Conservation (phyloP, 2,797 vertebrate species). For the Aulostomus chinensis region DNA sequence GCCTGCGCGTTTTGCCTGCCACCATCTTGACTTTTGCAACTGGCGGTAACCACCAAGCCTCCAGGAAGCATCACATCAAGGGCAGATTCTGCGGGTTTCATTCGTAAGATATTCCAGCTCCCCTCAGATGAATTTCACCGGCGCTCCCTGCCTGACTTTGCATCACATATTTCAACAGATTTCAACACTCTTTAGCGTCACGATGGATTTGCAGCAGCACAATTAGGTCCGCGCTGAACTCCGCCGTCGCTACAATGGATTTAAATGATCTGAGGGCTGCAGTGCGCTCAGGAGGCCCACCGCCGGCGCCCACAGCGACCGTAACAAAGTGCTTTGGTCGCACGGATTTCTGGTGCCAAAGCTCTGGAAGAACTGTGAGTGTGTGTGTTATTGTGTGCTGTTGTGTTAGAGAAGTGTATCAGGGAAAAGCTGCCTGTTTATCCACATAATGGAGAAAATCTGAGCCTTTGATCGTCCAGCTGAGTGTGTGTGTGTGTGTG, state of each 20-base stretch:
- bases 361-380: slow-evolving; percentile 62
- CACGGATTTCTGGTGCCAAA: slow-evolving; percentile 32
- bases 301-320: slow-evolving; percentile 14
- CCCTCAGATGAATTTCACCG: slow-evolving; percentile 18
- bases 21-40: too few species aligned
- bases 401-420: slow-evolving; percentile 53
- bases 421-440: slow-evolving; percentile 64
- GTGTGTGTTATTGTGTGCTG: slow-evolving; percentile 17
- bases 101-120: slow-evolving; percentile 23
- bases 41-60: too few species aligned
- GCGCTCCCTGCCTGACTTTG: slow-evolving; percentile 24
- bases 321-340: slow-evolving; percentile 39
- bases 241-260: slow-evolving; percentile 34
- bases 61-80: too few species aligned
- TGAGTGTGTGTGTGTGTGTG: slow-evolving; percentile 7
- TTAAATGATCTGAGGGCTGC: slow-evolving; percentile 42
- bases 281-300: slow-evolving; percentile 30
- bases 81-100: slow-evolving; percentile 11
- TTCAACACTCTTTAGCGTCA: slow-evolving; percentile 45
- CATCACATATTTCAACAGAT: slow-evolving; percentile 46
- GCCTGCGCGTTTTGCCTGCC: too few species aligned
- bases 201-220: slow-evolving; percentile 24
- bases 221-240: slow-evolving; percentile 42
- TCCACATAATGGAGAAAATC: slow-evolving; percentile 75
- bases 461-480: slow-evolving; percentile 71